These are phyloP conservation scores for Stenodema calcarata DNA, from an alignment of 2,888 invertebrate genomes.

Conservation along the genomic window DNA sequence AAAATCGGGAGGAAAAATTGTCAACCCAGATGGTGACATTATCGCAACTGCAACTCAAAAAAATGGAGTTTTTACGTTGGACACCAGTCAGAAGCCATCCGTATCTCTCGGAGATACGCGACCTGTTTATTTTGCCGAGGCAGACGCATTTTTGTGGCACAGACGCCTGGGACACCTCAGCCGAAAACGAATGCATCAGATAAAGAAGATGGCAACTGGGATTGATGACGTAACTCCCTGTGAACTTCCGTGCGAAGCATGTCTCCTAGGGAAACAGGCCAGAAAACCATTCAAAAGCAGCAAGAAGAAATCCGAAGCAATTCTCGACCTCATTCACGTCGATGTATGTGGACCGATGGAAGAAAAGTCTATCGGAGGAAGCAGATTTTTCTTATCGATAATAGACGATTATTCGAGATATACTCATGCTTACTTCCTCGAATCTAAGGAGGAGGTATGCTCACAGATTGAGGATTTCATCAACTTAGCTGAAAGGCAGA, in stretches of 20 bases:
- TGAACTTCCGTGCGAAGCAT: neutral
- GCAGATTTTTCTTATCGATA: neutral
- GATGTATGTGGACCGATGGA: constrained; percentile 35
- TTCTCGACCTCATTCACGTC: neutral
- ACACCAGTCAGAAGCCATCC: neutral
- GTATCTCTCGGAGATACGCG: neutral
- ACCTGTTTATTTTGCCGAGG: neutral
- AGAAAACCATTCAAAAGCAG: neutral
- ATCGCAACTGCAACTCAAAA: neutral
- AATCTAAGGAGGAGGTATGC: neutral
- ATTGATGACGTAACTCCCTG: neutral
- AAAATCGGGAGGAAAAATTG: neutral
- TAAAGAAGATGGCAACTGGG: neutral
- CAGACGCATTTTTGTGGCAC: neutral
- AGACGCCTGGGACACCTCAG: neutral
- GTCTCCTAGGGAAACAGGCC: neutral
- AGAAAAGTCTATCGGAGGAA: neutral
- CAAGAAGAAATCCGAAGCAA: neutral
- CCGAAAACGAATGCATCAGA: neutral
- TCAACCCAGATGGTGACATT: neutral
- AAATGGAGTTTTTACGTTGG: neutral
- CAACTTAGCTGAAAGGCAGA: neutral
- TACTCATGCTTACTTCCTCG: neutral
- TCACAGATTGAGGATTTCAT: neutral
- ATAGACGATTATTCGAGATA: constrained; percentile 33